Base-by-base conservation (phyloP, 2,888 invertebrate species). In the Pseudeuparius sepicola region DNA sequence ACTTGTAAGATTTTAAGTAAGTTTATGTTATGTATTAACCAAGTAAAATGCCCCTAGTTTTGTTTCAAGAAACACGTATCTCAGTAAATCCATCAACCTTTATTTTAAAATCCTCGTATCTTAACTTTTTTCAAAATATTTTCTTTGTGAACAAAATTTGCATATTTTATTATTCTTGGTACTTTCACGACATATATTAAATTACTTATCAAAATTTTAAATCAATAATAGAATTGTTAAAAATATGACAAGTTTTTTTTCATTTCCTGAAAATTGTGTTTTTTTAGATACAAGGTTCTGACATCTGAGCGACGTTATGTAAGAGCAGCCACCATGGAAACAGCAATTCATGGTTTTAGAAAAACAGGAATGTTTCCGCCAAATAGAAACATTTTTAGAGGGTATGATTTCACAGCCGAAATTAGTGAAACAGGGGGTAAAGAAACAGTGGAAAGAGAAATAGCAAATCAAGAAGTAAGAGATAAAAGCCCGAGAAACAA, bases 231-330 rank as follows among this genome's bases (percentile, higher is more conserved):
- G 6, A 14, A 29, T 29, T 2, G 15, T 9, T 29, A 14, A 29
- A 29, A 3, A 29, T 14, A 14, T 14, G n/a, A 29, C 7, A 29
- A 14, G 29, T 29, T 29, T 29, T 29, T 14, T 29, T 29, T 16
- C 7, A 15, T 29, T 29, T 10, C 29, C 16, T 14, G 11, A 14
- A 4, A 29, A 4, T 29, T 4, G 14, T 13, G 2, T 4, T 29
- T 29, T 29, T 29, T 29, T 14, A 29, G 29, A 29, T 29, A 29
- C 14, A 11, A 29, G 30, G 30, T 30, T 30, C 18, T 30, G 17
- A 30, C 30, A 30, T 30, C 4, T 30, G 30, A 18, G 30, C 30
- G 30, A 30, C 30, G 30, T 17, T 30, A 16, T 17, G n/a, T 11
- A 29, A 14, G 20, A 20, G 9, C 20, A 9, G 20, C 20, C 20